These are phyloP conservation scores for Notothenia coriiceps DNA, from an alignment of 2,113 vertebrate species.

Conservation along the genomic window DNA sequence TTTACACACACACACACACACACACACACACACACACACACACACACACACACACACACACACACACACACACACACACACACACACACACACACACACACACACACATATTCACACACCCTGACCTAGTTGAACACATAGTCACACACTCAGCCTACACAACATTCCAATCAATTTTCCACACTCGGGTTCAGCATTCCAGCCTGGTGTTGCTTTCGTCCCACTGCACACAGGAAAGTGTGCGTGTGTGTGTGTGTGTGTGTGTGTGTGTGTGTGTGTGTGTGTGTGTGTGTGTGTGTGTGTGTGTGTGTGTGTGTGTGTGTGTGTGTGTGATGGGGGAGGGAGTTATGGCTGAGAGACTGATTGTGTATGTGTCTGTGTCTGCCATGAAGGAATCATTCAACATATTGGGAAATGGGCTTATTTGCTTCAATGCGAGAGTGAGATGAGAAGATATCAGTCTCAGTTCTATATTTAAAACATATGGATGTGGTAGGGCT, in stretches of 20 bases:
- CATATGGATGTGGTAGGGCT: not conserved
- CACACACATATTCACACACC: not conserved
- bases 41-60: not conserved
- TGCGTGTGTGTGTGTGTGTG: not conserved
- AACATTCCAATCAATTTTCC: slow-evolving; percentile 77
- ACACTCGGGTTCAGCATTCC: slow-evolving; percentile 74
- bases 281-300: not conserved
- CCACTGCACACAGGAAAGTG: slow-evolving; percentile 50
- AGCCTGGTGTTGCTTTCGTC: slow-evolving; percentile 65
- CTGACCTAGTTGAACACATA: too few relatives aligned
- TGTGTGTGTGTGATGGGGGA: slow-evolving; percentile 21
- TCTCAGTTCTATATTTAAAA: not conserved
- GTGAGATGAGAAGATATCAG: not conserved
- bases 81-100: not conserved
- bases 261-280: not conserved
- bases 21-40: slow-evolving; percentile 12
- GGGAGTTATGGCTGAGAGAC: too few relatives aligned
- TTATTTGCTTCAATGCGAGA: slow-evolving; percentile 9
- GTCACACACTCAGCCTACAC: slow-evolving; percentile 34
- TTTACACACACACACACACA: slow-evolving; percentile 6
- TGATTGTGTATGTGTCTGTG: not conserved
- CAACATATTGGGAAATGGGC: not conserved
- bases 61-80: slow-evolving; percentile 11
- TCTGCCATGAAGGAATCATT: slow-evolving; percentile 18
- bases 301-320: slow-evolving; percentile 34